Evolutionary conservation across 2,888 invertebrate genomes (phyloP), one percentile per base, ranked within the genome.

Genomic region (Brassicogethes aeneus): DNA sequence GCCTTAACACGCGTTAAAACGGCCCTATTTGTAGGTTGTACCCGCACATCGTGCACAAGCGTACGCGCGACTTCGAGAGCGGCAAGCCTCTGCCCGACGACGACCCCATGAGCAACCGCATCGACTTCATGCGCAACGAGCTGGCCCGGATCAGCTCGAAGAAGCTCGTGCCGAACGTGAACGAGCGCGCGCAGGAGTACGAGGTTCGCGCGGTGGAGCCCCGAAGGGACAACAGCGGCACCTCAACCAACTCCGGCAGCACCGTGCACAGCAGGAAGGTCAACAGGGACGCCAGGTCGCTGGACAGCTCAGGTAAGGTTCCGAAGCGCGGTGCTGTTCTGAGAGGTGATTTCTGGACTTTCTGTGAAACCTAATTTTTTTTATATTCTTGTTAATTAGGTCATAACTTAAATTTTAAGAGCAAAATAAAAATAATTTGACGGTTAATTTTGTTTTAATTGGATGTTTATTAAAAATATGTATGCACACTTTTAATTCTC

Each of bases 31-130:
- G 30, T 50, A 64, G 63, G 48, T 53, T 57, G 46, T 63, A 58
- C 43, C 68, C 70, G 1, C 82, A 83, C 59, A 73, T 85, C 43
- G 87, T 87, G 29, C 81, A 82, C 12, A 79, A 79, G 38, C 72
- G 85, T 17, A 82, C 85, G 8, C 75, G 79, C 50, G 85, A 85
- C 63, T 81, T 87, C 54, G 86, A 86, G 56, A 74, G 73, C 10
- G 79, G 78, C 2, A 73, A 75, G 52, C 73, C 81, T 15, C 65
- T 73, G 29, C 73, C 73, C 35, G 75, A 75, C 45, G 69, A 66
- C 43, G 71, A 73, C 42, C 70, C 71, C n/a, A 56, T 76, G 31
- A 74, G 75, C 44, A 75, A 80, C 51, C 73, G 82, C 39, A 82
- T 81, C 16, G 79, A 77, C 54, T 74, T 78, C 37, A 82, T 78